Percentiles rank a stretch among this genome's conserved stretches.
Conservation (phyloP, 2,888 invertebrate species). For the Acrocyrtus sp. region DNA sequence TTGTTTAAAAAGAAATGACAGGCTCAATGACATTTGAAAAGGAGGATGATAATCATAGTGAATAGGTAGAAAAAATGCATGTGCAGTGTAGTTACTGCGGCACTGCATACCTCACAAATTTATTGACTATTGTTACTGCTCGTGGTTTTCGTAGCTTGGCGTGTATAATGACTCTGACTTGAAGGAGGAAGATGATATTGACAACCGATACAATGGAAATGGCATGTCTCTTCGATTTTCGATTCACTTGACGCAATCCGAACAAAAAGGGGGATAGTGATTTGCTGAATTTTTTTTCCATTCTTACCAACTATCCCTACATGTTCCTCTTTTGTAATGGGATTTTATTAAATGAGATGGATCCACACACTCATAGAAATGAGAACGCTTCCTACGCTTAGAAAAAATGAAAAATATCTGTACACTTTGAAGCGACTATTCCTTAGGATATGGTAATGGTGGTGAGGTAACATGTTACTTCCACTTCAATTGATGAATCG, state of each 20-base stretch:
- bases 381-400: slow-evolving; percentile 28
- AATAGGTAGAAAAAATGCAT: neutral
- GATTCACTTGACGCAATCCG: neutral
- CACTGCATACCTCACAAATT: slow-evolving; percentile 30
- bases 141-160: slow-evolving; percentile 13
- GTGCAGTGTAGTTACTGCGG: too few species aligned
- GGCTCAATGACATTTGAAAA: slow-evolving; percentile 42
- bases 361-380: neutral
- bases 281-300: slow-evolving; percentile 21
- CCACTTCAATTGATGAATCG: slow-evolving; percentile 13
- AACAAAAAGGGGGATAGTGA: slow-evolving; percentile 8
- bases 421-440: too few species aligned
- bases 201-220: neutral
- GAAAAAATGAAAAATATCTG: slow-evolving; percentile 12
- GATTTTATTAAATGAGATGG: too few species aligned
- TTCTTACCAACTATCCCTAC: neutral
- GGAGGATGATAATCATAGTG: neutral
- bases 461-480: neutral
- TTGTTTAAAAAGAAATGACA: too few species aligned
- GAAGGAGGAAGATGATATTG: slow-evolving; percentile 9
- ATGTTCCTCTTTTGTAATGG: too few species aligned
- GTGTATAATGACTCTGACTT: too few species aligned
- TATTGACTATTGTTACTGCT: slow-evolving; percentile 31
- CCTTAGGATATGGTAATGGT: neutral
- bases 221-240: neutral